Evolutionary conservation across 2,797 vertebrate species (phyloP).

Genomic region (Salarias fasciatus): DNA sequence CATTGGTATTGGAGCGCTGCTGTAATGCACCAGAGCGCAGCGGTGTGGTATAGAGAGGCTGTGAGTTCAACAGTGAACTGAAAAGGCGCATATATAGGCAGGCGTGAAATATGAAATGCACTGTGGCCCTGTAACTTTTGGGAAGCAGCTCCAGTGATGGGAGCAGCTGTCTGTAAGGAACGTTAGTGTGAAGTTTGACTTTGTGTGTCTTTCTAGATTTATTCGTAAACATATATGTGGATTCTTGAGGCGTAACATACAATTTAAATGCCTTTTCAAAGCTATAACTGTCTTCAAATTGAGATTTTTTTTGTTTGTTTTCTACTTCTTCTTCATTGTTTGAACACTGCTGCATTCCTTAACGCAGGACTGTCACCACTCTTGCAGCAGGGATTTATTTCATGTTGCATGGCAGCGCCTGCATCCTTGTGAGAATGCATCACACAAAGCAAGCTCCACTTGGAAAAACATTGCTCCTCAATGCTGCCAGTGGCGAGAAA

Average conservation of each 20-base stretch:
- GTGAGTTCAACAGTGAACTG: constrained; percentile 10
- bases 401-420: not conserved
- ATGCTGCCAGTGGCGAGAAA: not conserved
- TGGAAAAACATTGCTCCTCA: not conserved
- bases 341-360: not conserved
- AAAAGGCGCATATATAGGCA: constrained; percentile 1
- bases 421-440: not conserved
- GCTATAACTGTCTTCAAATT: no score
- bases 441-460: not conserved
- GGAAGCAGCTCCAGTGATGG: constrained; percentile 14
- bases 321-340: not conserved
- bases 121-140: constrained; percentile 7
- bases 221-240: not conserved
- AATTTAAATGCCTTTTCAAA: no score
- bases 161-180: constrained; percentile 3
- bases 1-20: constrained; percentile 54
- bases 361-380: not conserved
- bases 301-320: not conserved
- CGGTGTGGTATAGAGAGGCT: constrained; percentile 8
- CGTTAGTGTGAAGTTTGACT: not conserved
- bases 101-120: constrained; percentile 12
- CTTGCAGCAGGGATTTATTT: not conserved
- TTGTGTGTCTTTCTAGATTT: not conserved
- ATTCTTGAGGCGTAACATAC: no score
- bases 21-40: constrained; percentile 44